phyloP scores from a whole-genome alignment of 2,113 vertebrate genomes.

The Ellobius talpinus region DNA sequence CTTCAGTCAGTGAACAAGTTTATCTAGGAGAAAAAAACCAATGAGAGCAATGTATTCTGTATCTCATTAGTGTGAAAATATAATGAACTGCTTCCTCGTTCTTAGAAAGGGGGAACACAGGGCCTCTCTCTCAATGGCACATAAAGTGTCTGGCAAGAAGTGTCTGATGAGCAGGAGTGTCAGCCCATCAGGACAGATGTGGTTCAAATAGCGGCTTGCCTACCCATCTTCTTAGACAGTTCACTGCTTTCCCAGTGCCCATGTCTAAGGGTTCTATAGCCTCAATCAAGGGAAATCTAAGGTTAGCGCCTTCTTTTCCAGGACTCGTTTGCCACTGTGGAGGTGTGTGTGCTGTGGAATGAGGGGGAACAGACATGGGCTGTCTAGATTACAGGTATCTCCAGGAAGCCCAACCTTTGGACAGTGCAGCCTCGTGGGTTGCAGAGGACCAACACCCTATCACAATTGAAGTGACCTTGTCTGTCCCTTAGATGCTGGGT shows the following conservation, averaged over 20 bases:
- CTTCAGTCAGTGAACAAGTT: background rate
- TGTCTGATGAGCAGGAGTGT: background rate
- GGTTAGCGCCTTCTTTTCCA: background rate
- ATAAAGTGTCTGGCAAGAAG: background rate
- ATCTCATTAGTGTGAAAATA: background rate
- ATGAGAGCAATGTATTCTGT: background rate
- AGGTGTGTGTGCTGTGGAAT: fast-evolving
- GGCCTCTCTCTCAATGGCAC: background rate
- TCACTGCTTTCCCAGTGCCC: background rate
- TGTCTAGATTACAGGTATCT: background rate
- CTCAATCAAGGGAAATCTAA: background rate
- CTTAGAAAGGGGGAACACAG: background rate
- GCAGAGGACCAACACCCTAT: background rate
- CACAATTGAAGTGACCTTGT: fast-evolving
- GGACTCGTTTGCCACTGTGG: too few species aligned
- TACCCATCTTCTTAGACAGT: background rate
- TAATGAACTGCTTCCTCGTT: background rate
- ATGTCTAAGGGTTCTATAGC: background rate
- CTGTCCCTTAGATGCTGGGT: background rate
- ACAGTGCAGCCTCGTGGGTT: too few species aligned
- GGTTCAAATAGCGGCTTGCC: fast-evolving
- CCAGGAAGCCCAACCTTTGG: background rate
- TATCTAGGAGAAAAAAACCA: background rate
- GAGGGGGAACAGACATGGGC: background rate
- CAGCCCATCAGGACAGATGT: background rate